Base-by-base conservation (phyloP, 2,888 invertebrate genomes). In the Pheosia gnoma region DNA sequence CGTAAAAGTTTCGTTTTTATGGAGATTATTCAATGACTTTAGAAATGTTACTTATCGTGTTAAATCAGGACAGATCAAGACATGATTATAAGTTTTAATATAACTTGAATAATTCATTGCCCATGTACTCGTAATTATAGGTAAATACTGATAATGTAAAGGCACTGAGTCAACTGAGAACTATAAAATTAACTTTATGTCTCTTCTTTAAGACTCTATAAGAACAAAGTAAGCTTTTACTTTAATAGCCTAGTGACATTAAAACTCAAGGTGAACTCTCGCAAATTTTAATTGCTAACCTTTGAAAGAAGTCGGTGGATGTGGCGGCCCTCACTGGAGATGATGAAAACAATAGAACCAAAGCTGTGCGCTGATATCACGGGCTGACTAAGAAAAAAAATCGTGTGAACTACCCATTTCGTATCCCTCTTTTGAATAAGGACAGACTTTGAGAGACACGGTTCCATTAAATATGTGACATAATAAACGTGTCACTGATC, bases 221-320 rank as follows among this genome's bases (percentile, higher is more conserved):
- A n/a, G 47, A 47, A 47, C 47, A 47, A 47, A 47, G 47, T 13
- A 51, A 51, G 51, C 51, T 25, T 8, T 51, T 25, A 51, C 51
- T 51, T 51, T 13, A 51, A 51, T 25, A 25, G 51, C 25, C 51
- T 51, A 7, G 13, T 51, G 25, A 51, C 51, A 51, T 51, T 25
- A 51, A 51, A 13, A 51, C 25, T 25, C 25, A 51, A 51, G 51
- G 51, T 51, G 25, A 51, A 51, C 51, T 51, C 13, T 51, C 8
- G 8, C 25, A 8, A 51, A 25, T n/a, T 25, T 25, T 51, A 51
- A 51, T 51, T 25, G 51, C 51, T 51, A 51, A 51, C 51, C 51
- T 51, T 51, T 51, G 25, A 25, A 25, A 51, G 25, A 51, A 51
- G 51, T 25, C 51, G 25, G 25, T 51, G n/a, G 49, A 8, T 3